A percentile compares a stretch with the other conserved stretches of the same genome.
These are phyloP conservation scores for Amphiura filiformis DNA, from an alignment of 35 echinoderm and acorn worm genomes.

Conservation along the genomic window DNA sequence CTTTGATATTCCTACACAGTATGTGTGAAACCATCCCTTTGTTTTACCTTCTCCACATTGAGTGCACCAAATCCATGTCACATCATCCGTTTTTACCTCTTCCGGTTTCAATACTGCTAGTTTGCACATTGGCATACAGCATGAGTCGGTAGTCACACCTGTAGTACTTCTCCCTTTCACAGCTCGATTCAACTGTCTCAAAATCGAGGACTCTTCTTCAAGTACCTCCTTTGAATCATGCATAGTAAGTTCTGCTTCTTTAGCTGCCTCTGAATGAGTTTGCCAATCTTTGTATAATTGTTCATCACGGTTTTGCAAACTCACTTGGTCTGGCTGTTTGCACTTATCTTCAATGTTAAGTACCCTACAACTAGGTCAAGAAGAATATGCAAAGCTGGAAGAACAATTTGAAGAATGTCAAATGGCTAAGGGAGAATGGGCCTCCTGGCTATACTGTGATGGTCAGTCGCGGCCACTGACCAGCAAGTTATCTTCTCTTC, in stretches of 20 bases:
- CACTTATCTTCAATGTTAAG: not conserved
- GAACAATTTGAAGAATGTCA: not conserved
- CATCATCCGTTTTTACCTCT: not conserved
- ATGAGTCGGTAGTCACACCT: not conserved
- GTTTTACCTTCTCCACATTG: not conserved
- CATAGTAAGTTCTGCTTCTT: not conserved
- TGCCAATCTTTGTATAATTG: not conserved
- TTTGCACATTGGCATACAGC: not conserved
- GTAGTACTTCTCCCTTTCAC: not conserved
- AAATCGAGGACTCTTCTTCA: not conserved
- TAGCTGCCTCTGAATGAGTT: not conserved
- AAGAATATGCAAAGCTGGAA: not conserved
- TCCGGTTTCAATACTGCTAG: not conserved
- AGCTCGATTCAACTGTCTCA: not conserved
- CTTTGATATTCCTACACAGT: not conserved
- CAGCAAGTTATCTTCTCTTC: not conserved
- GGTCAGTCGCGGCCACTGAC: not conserved
- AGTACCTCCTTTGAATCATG: not conserved
- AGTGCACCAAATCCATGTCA: not conserved
- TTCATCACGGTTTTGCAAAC: not conserved
- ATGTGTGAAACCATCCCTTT: not conserved
- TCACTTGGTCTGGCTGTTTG: not conserved
- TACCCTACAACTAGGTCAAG: not conserved
- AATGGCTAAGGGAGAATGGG: not conserved
- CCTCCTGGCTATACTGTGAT: not conserved